phyloP scores from a whole-genome alignment of 2,888 invertebrate species.

The Nomada hirtipes region DNA sequence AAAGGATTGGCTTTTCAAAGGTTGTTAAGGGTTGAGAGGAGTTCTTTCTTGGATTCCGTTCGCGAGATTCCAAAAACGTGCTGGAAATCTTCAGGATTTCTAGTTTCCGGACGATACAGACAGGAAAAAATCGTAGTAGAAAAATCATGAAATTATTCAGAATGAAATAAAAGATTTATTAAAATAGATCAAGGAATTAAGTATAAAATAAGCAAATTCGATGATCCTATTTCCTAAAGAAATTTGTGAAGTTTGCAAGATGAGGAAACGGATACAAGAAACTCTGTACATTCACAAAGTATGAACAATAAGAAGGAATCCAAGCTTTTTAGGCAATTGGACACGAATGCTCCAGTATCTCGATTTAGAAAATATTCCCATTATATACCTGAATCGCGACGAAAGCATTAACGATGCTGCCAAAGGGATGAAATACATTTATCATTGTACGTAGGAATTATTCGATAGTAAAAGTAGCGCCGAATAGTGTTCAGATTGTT shows the following conservation, averaged over 20 bases:
- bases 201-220: too few species aligned
- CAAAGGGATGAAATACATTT: conserved; percentile 38
- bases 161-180: background rate
- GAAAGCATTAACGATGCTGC: conserved; percentile 43
- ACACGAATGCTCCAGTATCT: background rate
- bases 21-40: conserved; percentile 17
- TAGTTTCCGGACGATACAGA: background rate
- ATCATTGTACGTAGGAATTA: conserved; percentile 51
- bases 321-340: background rate
- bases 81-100: conserved; percentile 4
- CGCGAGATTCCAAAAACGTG: background rate
- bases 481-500: conserved; percentile 35
- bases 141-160: background rate
- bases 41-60: conserved; percentile 39
- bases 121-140: too few species aligned
- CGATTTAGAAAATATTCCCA: background rate
- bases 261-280: background rate
- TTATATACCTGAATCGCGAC: conserved; percentile 16
- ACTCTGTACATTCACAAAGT: background rate
- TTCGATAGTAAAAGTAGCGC: conserved; percentile 47
- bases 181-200: too few species aligned
- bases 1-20: background rate
- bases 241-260: background rate
- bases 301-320: background rate
- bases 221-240: background rate